These are phyloP conservation scores for Laticauda laticaudata DNA, from an alignment of 2,113 vertebrate genomes.

Conservation along the genomic window DNA sequence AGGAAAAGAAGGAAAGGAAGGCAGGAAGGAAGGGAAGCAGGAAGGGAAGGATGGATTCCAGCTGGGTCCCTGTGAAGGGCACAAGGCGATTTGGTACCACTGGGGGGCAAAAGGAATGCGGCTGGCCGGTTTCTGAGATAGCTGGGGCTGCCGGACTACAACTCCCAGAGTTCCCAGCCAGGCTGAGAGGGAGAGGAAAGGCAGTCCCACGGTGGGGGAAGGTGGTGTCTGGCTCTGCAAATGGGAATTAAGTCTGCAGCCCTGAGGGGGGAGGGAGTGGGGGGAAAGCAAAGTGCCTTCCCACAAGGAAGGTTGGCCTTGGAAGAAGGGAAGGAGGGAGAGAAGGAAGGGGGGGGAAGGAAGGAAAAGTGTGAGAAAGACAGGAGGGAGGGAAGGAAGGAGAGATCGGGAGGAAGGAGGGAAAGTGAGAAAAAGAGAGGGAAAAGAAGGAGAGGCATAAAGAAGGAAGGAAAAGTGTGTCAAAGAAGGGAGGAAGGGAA, in stretches of 20 bases:
- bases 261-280: fast-evolving
- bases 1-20: too few species aligned
- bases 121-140: background rate
- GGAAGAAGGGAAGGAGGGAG: background rate
- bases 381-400: background rate
- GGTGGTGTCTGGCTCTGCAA: background rate
- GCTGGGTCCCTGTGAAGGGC: background rate
- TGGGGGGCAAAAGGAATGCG: background rate
- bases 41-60: background rate
- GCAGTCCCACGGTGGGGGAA: background rate
- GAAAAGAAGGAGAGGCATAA: too few species aligned
- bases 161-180: background rate
- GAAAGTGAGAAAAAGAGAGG: too few species aligned
- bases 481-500: too few species aligned
- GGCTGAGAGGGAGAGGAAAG: background rate
- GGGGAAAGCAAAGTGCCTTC: background rate
- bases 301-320: background rate
- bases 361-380: too few species aligned
- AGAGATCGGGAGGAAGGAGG: too few species aligned
- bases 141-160: background rate
- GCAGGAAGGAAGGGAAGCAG: too few species aligned
- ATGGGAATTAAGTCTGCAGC: background rate
- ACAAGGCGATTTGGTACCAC: background rate
- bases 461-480: too few species aligned
- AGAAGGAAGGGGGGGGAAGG: too few species aligned